These are phyloP conservation scores for Leptopilina drosophilae DNA, from an alignment of 2,888 invertebrate species.

Conservation along the genomic window DNA sequence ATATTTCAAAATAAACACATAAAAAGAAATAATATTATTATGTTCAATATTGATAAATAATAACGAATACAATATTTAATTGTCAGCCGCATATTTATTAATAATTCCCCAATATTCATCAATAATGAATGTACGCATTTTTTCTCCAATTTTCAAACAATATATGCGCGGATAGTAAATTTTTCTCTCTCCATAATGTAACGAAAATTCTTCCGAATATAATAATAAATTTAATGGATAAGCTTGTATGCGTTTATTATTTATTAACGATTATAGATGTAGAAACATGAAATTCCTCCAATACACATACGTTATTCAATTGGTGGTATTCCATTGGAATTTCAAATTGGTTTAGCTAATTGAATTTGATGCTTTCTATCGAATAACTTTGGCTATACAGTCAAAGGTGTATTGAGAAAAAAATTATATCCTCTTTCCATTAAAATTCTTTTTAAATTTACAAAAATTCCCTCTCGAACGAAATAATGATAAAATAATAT, in stretches of 20 bases:
- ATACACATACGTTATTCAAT: background rate
- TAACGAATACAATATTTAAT: no score
- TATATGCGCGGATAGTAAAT: no score
- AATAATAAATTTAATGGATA: background rate
- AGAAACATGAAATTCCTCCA: constrained; percentile 15
- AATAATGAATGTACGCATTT: no score
- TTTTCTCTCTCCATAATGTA: no score
- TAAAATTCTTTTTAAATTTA: background rate
- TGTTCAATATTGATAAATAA: no score
- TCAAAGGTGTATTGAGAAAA: background rate
- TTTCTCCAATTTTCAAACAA: no score
- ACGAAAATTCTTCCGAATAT: background rate
- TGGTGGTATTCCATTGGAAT: constrained; percentile 23
- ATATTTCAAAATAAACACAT: no score
- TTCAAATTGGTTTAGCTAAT: constrained; percentile 29
- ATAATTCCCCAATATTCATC: no score
- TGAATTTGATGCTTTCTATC: constrained; percentile 9
- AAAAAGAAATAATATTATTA: no score
- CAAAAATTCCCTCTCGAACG: background rate
- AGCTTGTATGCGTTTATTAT: background rate
- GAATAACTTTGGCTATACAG: background rate
- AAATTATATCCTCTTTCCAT: background rate
- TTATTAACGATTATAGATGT: background rate
- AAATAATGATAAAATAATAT: constrained; percentile 9
- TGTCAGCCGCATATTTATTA: no score